Evolutionary conservation across 2,888 invertebrate species (phyloP).

Genomic region (Trichopria drosophilae): DNA sequence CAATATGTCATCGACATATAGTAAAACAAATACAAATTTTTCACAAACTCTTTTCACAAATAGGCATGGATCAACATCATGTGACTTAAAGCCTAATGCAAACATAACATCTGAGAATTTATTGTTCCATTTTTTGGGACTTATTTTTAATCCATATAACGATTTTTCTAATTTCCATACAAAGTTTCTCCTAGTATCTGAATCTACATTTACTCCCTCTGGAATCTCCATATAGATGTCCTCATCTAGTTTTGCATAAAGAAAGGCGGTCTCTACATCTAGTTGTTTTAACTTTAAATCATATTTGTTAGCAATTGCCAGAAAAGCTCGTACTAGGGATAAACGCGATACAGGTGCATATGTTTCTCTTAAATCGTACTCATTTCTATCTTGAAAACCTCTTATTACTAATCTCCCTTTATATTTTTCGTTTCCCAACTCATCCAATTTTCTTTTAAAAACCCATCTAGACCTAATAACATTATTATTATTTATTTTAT

Average conservation of each 20-base stretch:
- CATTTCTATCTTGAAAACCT: constrained; percentile 29
- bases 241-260: too few species aligned
- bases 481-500: neutral
- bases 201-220: constrained; percentile 9
- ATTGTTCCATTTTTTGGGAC: constrained; percentile 1
- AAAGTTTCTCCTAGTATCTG: constrained; percentile 18
- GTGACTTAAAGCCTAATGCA: neutral
- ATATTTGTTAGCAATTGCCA: constrained; percentile 28
- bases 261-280: too few species aligned
- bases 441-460: too few species aligned
- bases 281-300: constrained; percentile 21
- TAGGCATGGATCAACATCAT: neutral
- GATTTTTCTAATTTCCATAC: constrained; percentile 24
- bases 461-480: neutral
- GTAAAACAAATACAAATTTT: neutral
- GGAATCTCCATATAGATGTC: too few species aligned
- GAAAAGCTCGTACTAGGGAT: constrained; percentile 23
- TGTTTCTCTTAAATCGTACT: constrained; percentile 26
- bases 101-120: neutral
- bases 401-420: constrained; percentile 28
- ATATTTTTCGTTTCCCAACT: constrained; percentile 11
- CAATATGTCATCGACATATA: too few species aligned
- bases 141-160: too few species aligned
- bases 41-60: neutral
- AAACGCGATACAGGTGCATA: constrained; percentile 33